A percentile compares a stretch with the other conserved stretches of the same genome.
phyloP scores from a whole-genome alignment of 2,113 vertebrate species.

The Chloropsis cyanopogon region DNA sequence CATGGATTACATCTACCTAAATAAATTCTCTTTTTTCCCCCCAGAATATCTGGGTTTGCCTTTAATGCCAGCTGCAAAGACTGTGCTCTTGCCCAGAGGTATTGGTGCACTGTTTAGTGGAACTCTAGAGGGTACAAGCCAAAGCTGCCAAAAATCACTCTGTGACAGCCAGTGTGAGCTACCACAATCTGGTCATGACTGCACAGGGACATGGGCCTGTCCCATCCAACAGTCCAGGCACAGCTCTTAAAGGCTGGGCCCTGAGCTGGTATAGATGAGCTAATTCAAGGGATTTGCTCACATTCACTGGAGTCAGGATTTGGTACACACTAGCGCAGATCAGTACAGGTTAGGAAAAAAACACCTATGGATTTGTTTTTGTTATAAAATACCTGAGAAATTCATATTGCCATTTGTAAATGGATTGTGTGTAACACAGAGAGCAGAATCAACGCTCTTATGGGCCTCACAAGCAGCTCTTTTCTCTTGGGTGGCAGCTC shows the following conservation, averaged over 20 bases:
- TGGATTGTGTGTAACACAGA: neutral
- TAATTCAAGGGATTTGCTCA: neutral
- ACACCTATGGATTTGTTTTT: neutral
- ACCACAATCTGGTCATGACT: neutral
- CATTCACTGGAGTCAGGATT: neutral
- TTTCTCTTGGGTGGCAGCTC: neutral
- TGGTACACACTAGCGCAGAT: neutral
- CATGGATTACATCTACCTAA: neutral
- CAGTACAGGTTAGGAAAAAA: neutral
- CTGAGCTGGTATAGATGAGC: neutral
- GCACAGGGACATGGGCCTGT: neutral
- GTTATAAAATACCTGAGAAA: neutral
- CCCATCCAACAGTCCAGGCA: neutral
- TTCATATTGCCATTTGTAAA: neutral
- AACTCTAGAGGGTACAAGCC: neutral
- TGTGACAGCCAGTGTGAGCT: too few species aligned
- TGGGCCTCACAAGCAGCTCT: neutral
- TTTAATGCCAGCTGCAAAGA: neutral
- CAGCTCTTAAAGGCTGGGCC: neutral
- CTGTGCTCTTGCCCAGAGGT: neutral
- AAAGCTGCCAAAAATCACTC: neutral
- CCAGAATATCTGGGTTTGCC: neutral
- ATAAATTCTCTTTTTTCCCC: neutral
- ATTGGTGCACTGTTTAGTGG: fast-evolving
- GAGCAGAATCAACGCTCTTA: neutral